Evolutionary conservation across 2,888 invertebrate species (phyloP).

Genomic region (Chalcis sispes): DNA sequence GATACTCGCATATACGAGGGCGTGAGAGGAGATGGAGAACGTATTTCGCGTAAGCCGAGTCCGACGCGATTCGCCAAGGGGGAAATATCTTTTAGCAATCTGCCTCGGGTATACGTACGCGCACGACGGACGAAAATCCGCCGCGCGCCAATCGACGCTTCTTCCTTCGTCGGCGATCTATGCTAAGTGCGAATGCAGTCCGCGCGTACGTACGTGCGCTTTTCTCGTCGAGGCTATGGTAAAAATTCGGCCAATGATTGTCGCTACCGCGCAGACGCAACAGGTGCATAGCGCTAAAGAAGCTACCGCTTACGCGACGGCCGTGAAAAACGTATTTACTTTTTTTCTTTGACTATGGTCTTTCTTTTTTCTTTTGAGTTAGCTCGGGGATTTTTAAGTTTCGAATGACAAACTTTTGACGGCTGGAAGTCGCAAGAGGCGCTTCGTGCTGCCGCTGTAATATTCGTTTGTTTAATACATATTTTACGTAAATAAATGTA

Average conservation of each 20-base stretch:
- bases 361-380: neutral
- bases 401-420: neutral
- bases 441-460: too few species aligned
- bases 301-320: neutral
- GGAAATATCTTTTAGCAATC: constrained; percentile 71
- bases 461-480: too few species aligned
- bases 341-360: constrained; percentile 2
- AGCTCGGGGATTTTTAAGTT: neutral
- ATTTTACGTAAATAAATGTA: too few species aligned
- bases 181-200: constrained; percentile 31
- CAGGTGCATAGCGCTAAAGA: constrained; percentile 15
- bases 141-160: too few species aligned
- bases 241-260: too few species aligned
- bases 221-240: too few species aligned
- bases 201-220: neutral
- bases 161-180: neutral
- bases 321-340: constrained; percentile 13
- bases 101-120: constrained; percentile 52
- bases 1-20: constrained; percentile 4
- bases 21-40: neutral
- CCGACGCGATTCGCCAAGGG: constrained; percentile 63
- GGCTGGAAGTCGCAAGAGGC: neutral
- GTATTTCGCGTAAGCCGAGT: constrained; percentile 48
- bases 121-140: too few species aligned
- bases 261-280: constrained; percentile 36